Base-by-base conservation (phyloP, 2,888 invertebrate genomes). In the Drosophila atripex region DNA sequence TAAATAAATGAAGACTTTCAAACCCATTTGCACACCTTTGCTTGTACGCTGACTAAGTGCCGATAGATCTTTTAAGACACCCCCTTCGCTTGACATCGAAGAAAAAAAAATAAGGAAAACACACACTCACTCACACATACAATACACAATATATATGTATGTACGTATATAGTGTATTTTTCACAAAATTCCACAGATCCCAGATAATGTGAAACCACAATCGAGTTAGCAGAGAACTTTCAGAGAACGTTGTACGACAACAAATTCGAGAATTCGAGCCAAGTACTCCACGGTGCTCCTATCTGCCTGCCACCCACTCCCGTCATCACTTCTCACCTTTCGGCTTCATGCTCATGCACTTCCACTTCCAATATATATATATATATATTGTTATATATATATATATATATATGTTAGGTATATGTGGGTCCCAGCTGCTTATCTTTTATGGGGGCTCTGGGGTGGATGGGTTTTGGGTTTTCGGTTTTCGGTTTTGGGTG, bases 191-290 rank as follows among this genome's bases (percentile, higher is more conserved):
- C 55, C 30, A 63, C 51, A 80, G 82, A 82, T 87, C 68, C 52
- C 2, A 71, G 80, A 80, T 80, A 87, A 75, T 80, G 78, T 56
- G 28, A 66, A 71, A 73, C 52, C 69, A 75, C 73, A 87, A 80
- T 68, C 75, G 70, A 72, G 66, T 78, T 80, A 85, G 69, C 65
- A 61, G 60, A 75, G 60, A 75, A 80, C 47, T 50, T 58, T 68
- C 75, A 71, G 28, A 28, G 28, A 28, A 28, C 28, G 28, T 28
- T 78, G 72, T 64, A 43, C 71, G 56, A 61, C 79, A 63, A 65
- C 75, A 41, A 76, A 70, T 86, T 80, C 39, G 39, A 35, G 35
- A 39, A 39, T 39, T 39, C 79, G 66, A 63, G 51, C 63, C 66
- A 83, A 80, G 56, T 45, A 56, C 79, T 68, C 64, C 28, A 73